A percentile compares a stretch with the other conserved stretches of the same genome.
phyloP scores from a whole-genome alignment of 2,113 vertebrate species.

The Falco punctatus region DNA sequence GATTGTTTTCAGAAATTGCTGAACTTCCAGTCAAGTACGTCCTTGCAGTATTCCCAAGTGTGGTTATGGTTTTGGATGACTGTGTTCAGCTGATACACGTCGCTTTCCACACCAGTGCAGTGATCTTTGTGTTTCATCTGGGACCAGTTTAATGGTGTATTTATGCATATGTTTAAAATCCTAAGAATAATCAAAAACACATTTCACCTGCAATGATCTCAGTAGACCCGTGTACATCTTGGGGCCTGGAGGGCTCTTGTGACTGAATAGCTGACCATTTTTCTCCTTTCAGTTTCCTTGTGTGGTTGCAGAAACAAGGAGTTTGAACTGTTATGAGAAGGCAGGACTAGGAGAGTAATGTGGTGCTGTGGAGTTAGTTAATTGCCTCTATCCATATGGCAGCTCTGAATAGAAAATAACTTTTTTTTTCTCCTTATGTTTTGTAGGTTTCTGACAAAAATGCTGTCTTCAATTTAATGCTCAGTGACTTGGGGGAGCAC shows the following conservation, averaged over 20 bases:
- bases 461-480: slow-evolving; percentile 85
- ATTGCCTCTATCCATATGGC: neutral
- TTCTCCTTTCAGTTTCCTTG: neutral
- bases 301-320: neutral
- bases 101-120: neutral
- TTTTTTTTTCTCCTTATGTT: neutral
- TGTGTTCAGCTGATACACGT: neutral
- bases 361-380: neutral
- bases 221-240: neutral
- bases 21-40: neutral
- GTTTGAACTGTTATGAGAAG: neutral
- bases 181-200: neutral
- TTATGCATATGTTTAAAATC: neutral
- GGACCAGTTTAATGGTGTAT: neutral
- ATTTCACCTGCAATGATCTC: neutral
- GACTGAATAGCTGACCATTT: neutral
- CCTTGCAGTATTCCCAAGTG: neutral
- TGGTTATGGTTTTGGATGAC: neutral
- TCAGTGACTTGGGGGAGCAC: slow-evolving; percentile 84
- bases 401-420: neutral
- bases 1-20: neutral
- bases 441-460: slow-evolving; percentile 90
- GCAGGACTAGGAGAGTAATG: neutral
- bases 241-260: neutral
- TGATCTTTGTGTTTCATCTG: neutral